Percentiles rank a stretch among this genome's conserved stretches.
phyloP scores from a whole-genome alignment of 2,797 vertebrate species.

The Florisuga fusca region DNA sequence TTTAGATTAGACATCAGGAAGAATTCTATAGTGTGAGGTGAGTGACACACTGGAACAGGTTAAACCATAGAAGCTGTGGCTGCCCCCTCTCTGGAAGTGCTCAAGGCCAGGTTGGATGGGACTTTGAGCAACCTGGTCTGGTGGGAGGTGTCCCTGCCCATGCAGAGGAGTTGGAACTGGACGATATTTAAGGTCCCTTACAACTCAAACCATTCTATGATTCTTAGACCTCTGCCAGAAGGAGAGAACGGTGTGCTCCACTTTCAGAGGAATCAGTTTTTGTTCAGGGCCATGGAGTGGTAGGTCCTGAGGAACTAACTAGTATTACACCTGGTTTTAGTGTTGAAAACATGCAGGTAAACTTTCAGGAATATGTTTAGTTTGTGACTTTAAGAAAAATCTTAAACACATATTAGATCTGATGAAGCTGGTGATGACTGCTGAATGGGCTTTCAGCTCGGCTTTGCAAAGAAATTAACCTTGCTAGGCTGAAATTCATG shows the following conservation, averaged over 20 bases:
- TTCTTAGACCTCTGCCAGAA: background rate
- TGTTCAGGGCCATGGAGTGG: background rate
- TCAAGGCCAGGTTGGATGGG: too few relatives aligned
- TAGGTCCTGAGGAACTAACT: background rate
- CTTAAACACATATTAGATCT: background rate
- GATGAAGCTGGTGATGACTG: background rate
- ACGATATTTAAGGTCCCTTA: too few relatives aligned
- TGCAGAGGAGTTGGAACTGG: too few relatives aligned
- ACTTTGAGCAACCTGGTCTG: too few relatives aligned
- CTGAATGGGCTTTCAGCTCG: background rate
- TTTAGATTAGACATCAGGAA: too few relatives aligned
- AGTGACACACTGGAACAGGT: too few relatives aligned
- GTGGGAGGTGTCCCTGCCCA: too few relatives aligned
- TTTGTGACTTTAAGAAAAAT: background rate
- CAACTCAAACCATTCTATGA: too few relatives aligned
- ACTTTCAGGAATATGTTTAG: background rate
- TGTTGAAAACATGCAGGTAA: background rate
- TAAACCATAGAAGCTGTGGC: too few relatives aligned
- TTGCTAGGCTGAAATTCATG: background rate
- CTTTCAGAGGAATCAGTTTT: background rate
- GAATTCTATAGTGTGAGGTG: too few relatives aligned
- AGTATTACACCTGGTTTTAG: background rate
- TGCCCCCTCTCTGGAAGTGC: too few relatives aligned
- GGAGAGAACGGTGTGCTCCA: background rate
- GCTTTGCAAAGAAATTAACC: background rate